phyloP scores from a whole-genome alignment of 2,113 vertebrate species.

The Amphilophus citrinellus region DNA sequence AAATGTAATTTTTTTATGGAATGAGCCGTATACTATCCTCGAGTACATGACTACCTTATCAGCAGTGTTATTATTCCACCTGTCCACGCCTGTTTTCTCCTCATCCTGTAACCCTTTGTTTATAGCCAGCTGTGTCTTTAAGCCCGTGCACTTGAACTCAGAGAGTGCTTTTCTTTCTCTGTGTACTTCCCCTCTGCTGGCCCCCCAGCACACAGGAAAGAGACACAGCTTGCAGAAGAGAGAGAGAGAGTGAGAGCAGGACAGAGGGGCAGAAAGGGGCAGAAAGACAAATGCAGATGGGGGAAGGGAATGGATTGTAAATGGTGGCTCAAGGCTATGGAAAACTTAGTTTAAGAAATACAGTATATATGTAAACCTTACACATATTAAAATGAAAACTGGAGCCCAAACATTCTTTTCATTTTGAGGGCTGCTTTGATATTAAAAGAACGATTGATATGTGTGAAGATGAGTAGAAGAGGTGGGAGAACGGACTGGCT shows the following conservation, averaged over 20 bases:
- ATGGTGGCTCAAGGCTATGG: slow-evolving; percentile 64
- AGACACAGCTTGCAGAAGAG: slow-evolving; percentile 69
- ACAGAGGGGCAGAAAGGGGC: slow-evolving; percentile 73
- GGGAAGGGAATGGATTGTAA: slow-evolving; percentile 75
- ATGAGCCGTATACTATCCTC: slow-evolving; percentile 38
- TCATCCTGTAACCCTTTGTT: slow-evolving; percentile 55
- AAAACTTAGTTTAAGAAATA: slow-evolving; percentile 49
- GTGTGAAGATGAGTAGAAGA: not conserved
- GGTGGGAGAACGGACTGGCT: slow-evolving; percentile 13
- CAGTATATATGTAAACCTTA: not conserved
- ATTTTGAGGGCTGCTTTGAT: not conserved
- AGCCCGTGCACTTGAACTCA: slow-evolving; percentile 81
- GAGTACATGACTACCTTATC: slow-evolving; percentile 23
- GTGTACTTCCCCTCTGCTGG: slow-evolving; percentile 75
- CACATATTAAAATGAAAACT: not conserved
- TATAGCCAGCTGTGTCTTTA: slow-evolving; percentile 74
- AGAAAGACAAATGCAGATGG: slow-evolving; percentile 74
- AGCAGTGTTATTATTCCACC: slow-evolving; percentile 51
- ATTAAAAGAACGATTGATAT: slow-evolving; percentile 23
- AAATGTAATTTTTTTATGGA: slow-evolving; percentile 48
- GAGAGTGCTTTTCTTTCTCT: slow-evolving; percentile 76
- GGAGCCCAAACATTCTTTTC: not conserved
- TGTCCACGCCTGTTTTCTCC: slow-evolving; percentile 41
- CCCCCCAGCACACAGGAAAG: slow-evolving; percentile 79
- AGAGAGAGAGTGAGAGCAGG: slow-evolving; percentile 42